Evolutionary conservation across 1,140 invertebrate species (phyloP), one percentile per base, ranked within the genome.

Genomic region (Proctacanthus coquilletti): DNA sequence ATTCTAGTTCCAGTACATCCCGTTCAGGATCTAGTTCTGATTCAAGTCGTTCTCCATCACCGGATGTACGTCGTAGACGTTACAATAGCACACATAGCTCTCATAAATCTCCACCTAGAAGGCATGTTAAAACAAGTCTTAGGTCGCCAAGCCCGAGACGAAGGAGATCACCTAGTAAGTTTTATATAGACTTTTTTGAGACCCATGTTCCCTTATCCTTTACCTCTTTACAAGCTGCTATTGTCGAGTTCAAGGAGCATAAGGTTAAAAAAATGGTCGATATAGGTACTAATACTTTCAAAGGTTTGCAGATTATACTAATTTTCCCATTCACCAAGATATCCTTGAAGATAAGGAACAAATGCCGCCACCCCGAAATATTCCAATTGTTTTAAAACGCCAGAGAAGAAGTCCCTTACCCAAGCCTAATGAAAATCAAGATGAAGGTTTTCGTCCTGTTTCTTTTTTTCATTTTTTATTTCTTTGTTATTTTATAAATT

Each of bases 1-100:
- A 81, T 11, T 77, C 79, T 29, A 81, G 78, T 34, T 56, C 56
- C n/a, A 60, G 55, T 35, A 60, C 58, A 13, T 68, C 65, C 19
- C 57, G 61, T 34, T 66, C 64, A 34, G 56, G 56, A 29, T 54
- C 57, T 18, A 57, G 55, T 33, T 62, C 61, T 4, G 51, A 50
- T 11, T 49, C 56, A 9, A 60, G 56, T 27, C 53, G 56, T 11
- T 60, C 56, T n/a, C 47, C 53, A 40, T 56, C 54, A 36, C 48
- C 46, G 1, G 39, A 50, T 6, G 46, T 48, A 0, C 32, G 35
- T 2, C 53, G 56, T 35, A 45, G 56, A 9, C 52, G 54, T 31
- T 57, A 57, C 35, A 49, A 43, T 10, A 47, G 43, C 21, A 18
- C 14, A 11, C 37, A 30, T 4, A 41, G 33, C 17, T 45, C 49